Base-by-base conservation (phyloP, 1,140 invertebrate genomes). In the Melipona quadrifasciata region DNA sequence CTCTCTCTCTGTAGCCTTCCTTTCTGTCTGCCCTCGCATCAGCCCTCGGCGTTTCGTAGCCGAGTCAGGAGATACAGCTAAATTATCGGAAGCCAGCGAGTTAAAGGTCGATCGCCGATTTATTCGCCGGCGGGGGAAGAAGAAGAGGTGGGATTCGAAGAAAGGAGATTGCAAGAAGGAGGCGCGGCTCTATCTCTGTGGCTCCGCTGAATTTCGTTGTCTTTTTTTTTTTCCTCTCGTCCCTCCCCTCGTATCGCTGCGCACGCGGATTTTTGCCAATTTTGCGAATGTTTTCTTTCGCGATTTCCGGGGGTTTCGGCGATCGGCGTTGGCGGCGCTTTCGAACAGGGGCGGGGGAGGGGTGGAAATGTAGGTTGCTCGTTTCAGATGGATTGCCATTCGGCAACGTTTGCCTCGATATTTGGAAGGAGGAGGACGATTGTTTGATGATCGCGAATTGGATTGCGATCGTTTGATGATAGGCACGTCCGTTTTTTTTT, bases 61-160 rank as follows among this genome's bases (percentile, higher is more conserved):
- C 75, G 85, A 89, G 88, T 87, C 85, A 80, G 87, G 89, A 91
- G 91, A 93, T 91, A 89, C 91, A 89, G 90, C 90, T 91, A 90
- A 93, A 92, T 92, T 92, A 91, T 90, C 87, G 89, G 89, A 90
- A 89, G 87, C 87, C 90, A 78, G 83, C 86, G 81, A 71, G 87
- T 93, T 92, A 91, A 85, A 92, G 92, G 91, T 92, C 90, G 92
- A 91, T 89, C 91, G 90, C 87, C 92, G 92, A 93, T 93, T 93
- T 94, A 93, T 94, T 93, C 90, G 90, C 39, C 39, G 39, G 39
- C 0, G 34, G 4, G 19, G 34, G 0, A 24, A n/a, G 80, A 55
- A 31, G 74, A 34, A 27, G 19, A 73, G 53, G 47, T n/a, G 65
- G 24, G 51, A 76, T 55, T 51, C 39, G 39, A 47, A 47, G 27